A percentile compares a stretch with the other conserved stretches of the same genome.
Evolutionary conservation across 2,113 vertebrate genomes (phyloP).

Genomic region (Mobula hypostoma): DNA sequence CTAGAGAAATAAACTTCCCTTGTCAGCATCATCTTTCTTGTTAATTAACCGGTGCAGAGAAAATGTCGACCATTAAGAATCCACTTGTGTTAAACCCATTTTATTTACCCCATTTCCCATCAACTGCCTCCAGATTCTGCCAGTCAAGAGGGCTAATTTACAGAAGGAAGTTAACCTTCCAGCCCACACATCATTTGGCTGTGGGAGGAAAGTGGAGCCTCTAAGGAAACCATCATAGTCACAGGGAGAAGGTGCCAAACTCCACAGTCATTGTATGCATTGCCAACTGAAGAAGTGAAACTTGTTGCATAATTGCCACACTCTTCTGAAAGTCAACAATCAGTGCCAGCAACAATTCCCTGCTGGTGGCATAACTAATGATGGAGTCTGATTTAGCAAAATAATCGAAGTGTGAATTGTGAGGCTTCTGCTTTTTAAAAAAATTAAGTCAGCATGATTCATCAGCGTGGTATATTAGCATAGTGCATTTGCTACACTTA

Average conservation of each 20-base stretch:
- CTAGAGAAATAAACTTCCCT: background rate
- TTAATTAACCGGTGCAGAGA: background rate
- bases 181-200: too few relatives aligned
- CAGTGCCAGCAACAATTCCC: background rate
- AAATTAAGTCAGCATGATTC: background rate
- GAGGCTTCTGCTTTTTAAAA: background rate
- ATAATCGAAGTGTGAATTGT: background rate
- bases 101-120: too few relatives aligned
- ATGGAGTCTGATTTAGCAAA: background rate
- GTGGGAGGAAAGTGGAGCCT: too few relatives aligned
- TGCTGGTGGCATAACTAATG: background rate
- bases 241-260: too few relatives aligned
- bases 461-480: background rate
- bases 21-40: conserved; percentile 13
- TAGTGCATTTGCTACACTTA: background rate
- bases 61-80: too few relatives aligned
- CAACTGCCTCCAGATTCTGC: too few relatives aligned
- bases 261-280: background rate
- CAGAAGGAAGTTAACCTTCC: too few relatives aligned
- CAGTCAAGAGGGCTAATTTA: too few relatives aligned
- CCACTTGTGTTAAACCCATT: too few relatives aligned
- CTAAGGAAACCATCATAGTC: too few relatives aligned
- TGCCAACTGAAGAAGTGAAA: background rate
- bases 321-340: background rate
- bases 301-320: background rate